Base-by-base conservation (phyloP, 2,113 vertebrate species). In the Laticauda colubrina region DNA sequence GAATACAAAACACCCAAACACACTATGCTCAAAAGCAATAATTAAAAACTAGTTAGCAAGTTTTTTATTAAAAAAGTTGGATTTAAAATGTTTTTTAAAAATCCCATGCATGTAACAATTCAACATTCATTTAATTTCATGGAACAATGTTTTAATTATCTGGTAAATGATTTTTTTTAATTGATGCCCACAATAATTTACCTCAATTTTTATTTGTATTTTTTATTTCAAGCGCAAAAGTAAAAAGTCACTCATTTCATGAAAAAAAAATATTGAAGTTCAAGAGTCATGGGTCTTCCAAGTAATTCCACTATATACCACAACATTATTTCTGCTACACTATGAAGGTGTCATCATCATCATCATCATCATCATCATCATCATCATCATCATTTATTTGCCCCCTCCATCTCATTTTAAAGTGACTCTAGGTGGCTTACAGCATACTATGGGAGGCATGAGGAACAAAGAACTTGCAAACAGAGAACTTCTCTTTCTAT, bases 131-230 rank as follows among this genome's bases (percentile, higher is more conserved):
- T 59, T 11, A 55, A 51, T 85, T 55, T 34, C 23, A 45, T 24
- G 12, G 87, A 85, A 88, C 43, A 57, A 56, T 93, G 53, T 75
- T 89, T 93, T 86, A 88, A 92, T 90, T 85, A 93, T 90, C 56
- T 75, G 20, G 51, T 53, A 87, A 91, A 57, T 89, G 45, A 5
- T n/a, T 57, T 59, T 48, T 23, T 23, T n/a, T 55, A 51, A 59
- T 85, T 69, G 45, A 87, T 56, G 89, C 89, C 43, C 85, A 56
- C 55, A 93, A 86, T 7, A 43, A 55, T 89, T 81, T 81, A 54
- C 3, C 39, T 89, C 51, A 56, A 20, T 69, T 69, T 91, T 89
- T 45, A 53, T 18, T 91, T 56, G 91, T 56, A 93, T 54, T 20
- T 81, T 81, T 21, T 81, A 18, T 39, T 21, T 39, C 34, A 81